Conservation (phyloP, 2,113 vertebrate genomes). For the Megaceryle maxima region DNA sequence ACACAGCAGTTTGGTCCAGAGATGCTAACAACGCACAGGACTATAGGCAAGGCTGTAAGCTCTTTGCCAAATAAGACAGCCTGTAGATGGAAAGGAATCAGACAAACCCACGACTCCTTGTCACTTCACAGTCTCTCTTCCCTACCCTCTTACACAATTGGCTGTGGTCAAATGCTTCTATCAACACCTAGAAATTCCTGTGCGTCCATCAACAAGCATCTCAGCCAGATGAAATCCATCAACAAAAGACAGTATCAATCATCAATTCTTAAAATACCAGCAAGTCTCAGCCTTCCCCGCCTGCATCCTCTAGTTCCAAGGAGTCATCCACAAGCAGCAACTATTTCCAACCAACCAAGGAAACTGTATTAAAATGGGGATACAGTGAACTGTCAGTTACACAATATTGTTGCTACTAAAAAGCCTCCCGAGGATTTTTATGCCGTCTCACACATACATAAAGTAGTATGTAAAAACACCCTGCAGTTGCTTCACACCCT, state of each 20-base stretch:
- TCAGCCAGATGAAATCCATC: not conserved
- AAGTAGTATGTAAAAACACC: not conserved
- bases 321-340: not conserved
- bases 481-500: not conserved
- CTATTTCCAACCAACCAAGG: not conserved
- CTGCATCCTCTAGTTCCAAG: not conserved
- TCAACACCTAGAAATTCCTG: not conserved
- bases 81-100: not conserved
- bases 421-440: not conserved
- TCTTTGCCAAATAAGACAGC: not conserved
- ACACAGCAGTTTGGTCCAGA: not conserved
- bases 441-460: not conserved
- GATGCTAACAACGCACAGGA: not conserved
- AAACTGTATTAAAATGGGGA: not conserved
- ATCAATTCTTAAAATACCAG: not conserved
- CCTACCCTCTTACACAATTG: not conserved
- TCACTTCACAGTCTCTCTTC: not conserved
- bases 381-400: not conserved
- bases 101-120: fast-evolving
- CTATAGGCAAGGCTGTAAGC: not conserved
- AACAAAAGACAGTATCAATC: not conserved
- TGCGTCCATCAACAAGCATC: not conserved
- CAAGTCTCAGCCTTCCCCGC: not conserved
- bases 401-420: not conserved
- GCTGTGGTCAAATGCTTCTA: not conserved